Base-by-base conservation (phyloP, 2,113 vertebrate species). In the Oreamnos americanus region DNA sequence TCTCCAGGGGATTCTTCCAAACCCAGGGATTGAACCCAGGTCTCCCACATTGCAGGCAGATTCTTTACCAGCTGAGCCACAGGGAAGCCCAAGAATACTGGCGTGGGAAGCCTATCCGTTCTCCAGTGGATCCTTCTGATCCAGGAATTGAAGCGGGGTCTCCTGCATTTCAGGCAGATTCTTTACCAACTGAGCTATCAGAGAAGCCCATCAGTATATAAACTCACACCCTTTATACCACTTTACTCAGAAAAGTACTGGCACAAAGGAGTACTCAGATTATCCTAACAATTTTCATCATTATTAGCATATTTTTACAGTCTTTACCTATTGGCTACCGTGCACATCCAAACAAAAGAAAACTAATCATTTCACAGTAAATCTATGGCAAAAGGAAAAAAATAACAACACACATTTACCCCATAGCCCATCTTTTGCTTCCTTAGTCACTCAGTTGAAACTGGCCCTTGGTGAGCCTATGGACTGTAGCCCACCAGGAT, bases 311-410 rank as follows among this genome's bases (percentile, higher is more conserved):
- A 79, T 91, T 96, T 96, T 92, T 93, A 91, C 10, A 94, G 21
- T 87, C 49, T 96, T 96, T 90, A 84, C 43, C 23, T 62, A 57
- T 10, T 85, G 25, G 39, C 15, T 39, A 98, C 19, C 36, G 47
- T 85, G 74, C 11, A 84, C 36, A 97, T 57, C 4, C 64, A 96
- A 96, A 96, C 15, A 95, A 91, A 92, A 98, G 21, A 43, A 97
- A 95, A 96, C 76, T 53, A 91, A 87, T 43, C 8, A 16, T 89
- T 94, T 95, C 47, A 87, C 12, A 87, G 60, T 62, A 83, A 97
- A 87, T 33, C 39, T 94, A 7, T 26, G 78, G 28, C 67, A 91
- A 83, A 96, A 60, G 82, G 53, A 92, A 64, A 97, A 62, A 64
- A 88, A 87, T 2, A 19, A 23, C 7, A 57, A 4, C 9, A 74